Evolutionary conservation across 1,140 invertebrate genomes (phyloP).

Genomic region (Plutomurus gul): DNA sequence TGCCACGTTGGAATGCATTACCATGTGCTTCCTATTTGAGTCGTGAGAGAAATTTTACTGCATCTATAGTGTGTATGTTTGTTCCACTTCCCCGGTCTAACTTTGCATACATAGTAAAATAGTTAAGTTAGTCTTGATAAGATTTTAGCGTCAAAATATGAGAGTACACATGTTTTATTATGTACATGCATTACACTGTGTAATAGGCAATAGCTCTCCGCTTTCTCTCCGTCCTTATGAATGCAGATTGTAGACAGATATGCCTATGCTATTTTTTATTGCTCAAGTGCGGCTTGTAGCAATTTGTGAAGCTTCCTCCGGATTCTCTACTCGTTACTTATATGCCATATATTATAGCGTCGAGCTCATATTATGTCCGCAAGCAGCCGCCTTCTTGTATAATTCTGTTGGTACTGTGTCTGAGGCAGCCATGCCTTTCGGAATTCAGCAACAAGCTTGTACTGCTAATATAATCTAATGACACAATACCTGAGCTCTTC

Average conservation of each 20-base stretch:
- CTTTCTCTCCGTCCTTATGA: slow-evolving; percentile 10
- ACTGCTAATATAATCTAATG: neutral
- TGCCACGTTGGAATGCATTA: neutral
- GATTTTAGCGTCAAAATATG: slow-evolving; percentile 10
- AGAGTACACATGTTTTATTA: slow-evolving; percentile 18
- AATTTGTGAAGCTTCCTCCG: slow-evolving; percentile 25
- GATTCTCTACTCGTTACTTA: slow-evolving; percentile 9
- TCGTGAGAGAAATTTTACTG: neutral
- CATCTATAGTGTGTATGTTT: neutral
- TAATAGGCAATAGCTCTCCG: slow-evolving; percentile 1
- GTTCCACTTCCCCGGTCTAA: neutral
- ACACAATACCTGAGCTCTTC: neutral
- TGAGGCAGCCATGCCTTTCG: neutral
- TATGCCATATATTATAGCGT: neutral
- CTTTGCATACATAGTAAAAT: neutral
- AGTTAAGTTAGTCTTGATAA: slow-evolving; percentile 12
- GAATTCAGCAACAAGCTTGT: slow-evolving; percentile 3
- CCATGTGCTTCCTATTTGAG: neutral
- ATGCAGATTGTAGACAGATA: neutral
- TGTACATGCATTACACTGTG: slow-evolving; percentile 15
- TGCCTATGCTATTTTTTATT: slow-evolving; percentile 2
- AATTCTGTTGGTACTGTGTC: neutral
- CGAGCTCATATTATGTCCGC: neutral
- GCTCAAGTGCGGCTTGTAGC: slow-evolving; percentile 17
- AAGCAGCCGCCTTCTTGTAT: neutral